Conservation (phyloP, 2,888 invertebrate genomes). For the Ferrisia virgata region DNA sequence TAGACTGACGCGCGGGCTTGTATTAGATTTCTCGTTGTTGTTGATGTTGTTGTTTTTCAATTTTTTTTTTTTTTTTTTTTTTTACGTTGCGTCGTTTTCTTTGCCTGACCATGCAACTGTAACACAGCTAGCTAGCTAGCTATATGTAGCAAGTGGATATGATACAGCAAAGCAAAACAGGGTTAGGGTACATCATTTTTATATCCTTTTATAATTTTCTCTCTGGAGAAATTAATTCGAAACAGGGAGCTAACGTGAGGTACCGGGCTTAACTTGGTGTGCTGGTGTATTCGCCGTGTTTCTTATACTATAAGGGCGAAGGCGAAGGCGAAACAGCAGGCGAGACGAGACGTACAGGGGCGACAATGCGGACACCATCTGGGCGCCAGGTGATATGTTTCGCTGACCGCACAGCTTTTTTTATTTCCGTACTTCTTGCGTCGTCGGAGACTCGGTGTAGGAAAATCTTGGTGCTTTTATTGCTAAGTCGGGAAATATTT, state of each 20-base stretch:
- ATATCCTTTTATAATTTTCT: constrained; percentile 41
- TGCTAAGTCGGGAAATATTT: constrained; percentile 44
- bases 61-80: no score
- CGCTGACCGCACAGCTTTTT: constrained; percentile 46
- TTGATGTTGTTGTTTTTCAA: not conserved
- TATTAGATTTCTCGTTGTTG: not conserved
- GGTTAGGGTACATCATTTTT: not conserved
- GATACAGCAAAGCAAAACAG: no score
- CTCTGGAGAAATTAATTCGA: constrained; percentile 44
- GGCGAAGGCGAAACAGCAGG: not conserved
- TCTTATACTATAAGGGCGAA: not conserved
- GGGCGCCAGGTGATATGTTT: constrained; percentile 47
- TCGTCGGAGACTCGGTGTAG: not conserved
- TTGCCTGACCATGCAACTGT: not conserved
- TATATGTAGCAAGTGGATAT: no score
- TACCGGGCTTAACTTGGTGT: constrained; percentile 39
- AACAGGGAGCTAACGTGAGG: not conserved
- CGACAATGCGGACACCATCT: constrained; percentile 46
- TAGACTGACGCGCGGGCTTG: not conserved
- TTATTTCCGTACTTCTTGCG: constrained; percentile 30
- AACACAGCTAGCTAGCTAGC: no score
- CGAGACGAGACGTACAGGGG: not conserved
- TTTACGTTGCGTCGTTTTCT: not conserved
- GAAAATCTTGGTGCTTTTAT: constrained; percentile 44
- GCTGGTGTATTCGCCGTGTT: constrained; percentile 3